Base-by-base conservation (phyloP, 2,113 vertebrate species). In the Platycercus adscitus region DNA sequence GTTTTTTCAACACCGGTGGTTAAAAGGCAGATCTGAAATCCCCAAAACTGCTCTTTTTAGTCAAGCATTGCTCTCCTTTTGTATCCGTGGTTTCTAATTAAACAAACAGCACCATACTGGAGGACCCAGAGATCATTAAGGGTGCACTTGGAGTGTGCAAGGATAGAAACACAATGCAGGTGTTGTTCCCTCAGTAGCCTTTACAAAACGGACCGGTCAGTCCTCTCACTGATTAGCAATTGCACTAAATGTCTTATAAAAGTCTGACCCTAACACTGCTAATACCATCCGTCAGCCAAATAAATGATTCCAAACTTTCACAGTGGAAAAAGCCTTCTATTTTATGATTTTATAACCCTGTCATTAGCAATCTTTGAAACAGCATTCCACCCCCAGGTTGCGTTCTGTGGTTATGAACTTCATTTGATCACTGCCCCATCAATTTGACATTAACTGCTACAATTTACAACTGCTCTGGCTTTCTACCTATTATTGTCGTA, bases 341-440 rank as follows among this genome's bases (percentile, higher is more conserved):
- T 98, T 98, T 97, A 96, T 91, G 83, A 97, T 98, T 97, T 97
- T 97, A 98, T 95, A 97, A 88, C 96, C 96, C 97, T 93, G 87
- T 97, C 96, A 97, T 98, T 97, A 98, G 89, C 93, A 96, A 97
- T 91, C 95, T 92, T 96, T 88, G 91, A 86, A 93, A 94, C 50
- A 73, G 96, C 97, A 98, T 98, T 98, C 97, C 94, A 91, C 97
- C 97, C 97, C 92, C 96, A 89, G 97, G 97, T 97, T 95, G 91
- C 64, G 31, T 96, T 97, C 94, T 97, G 96, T 95, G 96, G 94
- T 97, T 97, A 97, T 97, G 96, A 97, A 96, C 96, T 98, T 95
- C 97, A 97, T 97, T 98, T 98, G 97, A 97, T 97, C 97, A 95
- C 91, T 94, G 93, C 93, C 94, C 95, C 91, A 92, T 97, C 96